Conservation (phyloP, 2,888 invertebrate genomes). For the Drosophila niveifrons region DNA sequence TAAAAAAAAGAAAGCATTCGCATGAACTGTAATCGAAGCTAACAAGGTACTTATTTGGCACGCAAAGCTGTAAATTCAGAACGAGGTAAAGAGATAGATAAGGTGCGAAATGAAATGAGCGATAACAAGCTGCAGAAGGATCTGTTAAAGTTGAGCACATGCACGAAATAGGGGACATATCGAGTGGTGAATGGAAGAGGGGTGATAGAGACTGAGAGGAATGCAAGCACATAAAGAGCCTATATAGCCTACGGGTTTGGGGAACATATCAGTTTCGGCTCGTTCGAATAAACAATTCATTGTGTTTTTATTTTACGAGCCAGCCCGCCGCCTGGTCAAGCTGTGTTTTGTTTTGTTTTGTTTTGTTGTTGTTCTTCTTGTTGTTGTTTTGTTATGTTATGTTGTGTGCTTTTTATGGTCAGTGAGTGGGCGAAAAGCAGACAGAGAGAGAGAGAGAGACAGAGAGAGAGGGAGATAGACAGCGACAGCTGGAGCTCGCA, state of each 20-base stretch:
- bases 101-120: slow-evolving; percentile 16
- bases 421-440: background rate
- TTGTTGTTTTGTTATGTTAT: slow-evolving; percentile 18
- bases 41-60: slow-evolving; percentile 1
- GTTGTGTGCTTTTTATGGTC: slow-evolving; percentile 54
- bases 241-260: background rate
- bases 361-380: no score
- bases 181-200: no score
- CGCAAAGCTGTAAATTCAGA: background rate
- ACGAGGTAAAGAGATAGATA: background rate
- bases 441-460: background rate
- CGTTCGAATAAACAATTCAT: slow-evolving; percentile 57
- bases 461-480: slow-evolving; percentile 14
- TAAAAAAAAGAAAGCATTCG: background rate
- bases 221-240: slow-evolving; percentile 15
- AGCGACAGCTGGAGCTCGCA: slow-evolving; percentile 16
- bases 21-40: background rate
- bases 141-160: background rate
- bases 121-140: slow-evolving; percentile 9
- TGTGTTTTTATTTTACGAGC: slow-evolving; percentile 57
- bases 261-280: slow-evolving; percentile 43
- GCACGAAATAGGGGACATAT: no score
- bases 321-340: slow-evolving; percentile 25
- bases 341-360: slow-evolving; percentile 19
- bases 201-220: background rate